Conservation (phyloP, 23 tunicate species). For the Phallusia fumigata region DNA sequence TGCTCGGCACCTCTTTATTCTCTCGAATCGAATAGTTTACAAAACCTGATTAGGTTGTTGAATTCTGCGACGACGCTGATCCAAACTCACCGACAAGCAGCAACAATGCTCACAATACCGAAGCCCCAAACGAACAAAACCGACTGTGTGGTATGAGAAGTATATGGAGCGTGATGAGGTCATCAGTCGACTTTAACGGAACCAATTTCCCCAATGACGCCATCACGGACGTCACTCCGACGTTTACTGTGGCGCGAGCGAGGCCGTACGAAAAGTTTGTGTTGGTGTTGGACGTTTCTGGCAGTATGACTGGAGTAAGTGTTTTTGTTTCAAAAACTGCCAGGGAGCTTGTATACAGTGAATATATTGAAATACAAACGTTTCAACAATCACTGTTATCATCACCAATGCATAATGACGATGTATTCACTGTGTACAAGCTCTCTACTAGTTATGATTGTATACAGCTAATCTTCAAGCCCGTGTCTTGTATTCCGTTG, state of each 20-base stretch:
- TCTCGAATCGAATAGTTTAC: too few relatives aligned
- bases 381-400: too few relatives aligned
- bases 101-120: conserved; percentile 32
- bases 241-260: neutral
- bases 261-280: neutral
- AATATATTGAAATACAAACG: too few relatives aligned
- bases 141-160: conserved; percentile 46
- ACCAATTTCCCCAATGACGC: neutral
- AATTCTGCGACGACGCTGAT: neutral
- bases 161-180: conserved; percentile 48
- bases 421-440: too few relatives aligned
- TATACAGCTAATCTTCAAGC: too few relatives aligned
- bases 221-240: neutral
- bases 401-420: too few relatives aligned
- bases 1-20: too few relatives aligned
- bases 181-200: conserved; percentile 29
- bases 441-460: too few relatives aligned
- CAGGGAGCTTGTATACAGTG: too few relatives aligned
- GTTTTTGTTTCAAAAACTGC: too few relatives aligned
- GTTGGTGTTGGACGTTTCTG: conserved; percentile 5
- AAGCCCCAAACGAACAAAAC: conserved; percentile 62
- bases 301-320: neutral
- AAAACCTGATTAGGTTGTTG: conserved; percentile 24
- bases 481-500: too few relatives aligned
- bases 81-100: neutral